These are phyloP conservation scores for Syngnathus typhle DNA, from an alignment of 2,113 vertebrate genomes.

Conservation along the genomic window DNA sequence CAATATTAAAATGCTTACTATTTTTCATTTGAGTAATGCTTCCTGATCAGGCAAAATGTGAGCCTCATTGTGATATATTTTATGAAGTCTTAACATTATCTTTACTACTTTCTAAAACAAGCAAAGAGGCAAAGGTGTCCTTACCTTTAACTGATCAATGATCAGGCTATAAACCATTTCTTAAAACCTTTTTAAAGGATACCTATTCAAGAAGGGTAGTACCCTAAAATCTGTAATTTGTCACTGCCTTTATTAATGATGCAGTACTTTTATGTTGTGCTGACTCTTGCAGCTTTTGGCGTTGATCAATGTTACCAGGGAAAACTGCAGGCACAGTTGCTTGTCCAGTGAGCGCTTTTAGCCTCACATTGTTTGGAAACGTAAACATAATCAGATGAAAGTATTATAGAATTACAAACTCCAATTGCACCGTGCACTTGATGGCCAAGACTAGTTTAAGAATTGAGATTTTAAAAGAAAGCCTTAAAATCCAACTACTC, in stretches of 20 bases:
- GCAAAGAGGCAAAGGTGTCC: not conserved
- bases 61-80: not conserved
- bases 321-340: constrained; percentile 19
- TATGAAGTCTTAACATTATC: not conserved
- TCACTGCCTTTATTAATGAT: not conserved
- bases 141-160: not conserved
- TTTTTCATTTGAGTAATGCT: not conserved
- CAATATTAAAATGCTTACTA: not conserved
- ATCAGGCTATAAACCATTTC: not conserved
- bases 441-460: not conserved
- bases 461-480: not conserved
- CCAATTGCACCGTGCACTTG: not conserved
- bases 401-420: not conserved
- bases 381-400: not conserved
- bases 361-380: not conserved
- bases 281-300: not conserved
- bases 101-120: not conserved
- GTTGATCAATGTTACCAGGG: constrained; percentile 4
- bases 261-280: not conserved
- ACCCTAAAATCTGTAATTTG: not conserved
- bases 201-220: not conserved
- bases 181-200: not conserved
- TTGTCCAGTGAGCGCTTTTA: constrained; percentile 33
- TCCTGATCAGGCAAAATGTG: not conserved
- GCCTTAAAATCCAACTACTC: constrained; percentile 11